These are phyloP conservation scores for Drosophila saltans DNA, from an alignment of 1,140 invertebrate genomes.

Conservation along the genomic window DNA sequence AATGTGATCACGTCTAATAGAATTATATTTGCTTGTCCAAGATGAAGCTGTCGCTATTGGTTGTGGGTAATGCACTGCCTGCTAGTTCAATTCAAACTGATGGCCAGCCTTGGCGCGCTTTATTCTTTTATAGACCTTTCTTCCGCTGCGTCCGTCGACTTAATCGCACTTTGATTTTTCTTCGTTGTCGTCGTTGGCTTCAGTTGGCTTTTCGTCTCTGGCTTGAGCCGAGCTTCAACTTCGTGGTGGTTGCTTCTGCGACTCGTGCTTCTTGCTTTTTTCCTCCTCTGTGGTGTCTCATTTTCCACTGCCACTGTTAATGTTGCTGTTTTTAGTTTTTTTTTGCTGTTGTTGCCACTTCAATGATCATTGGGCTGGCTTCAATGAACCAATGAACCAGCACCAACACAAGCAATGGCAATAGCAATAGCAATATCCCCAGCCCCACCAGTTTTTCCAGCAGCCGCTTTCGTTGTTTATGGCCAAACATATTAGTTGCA, in stretches of 20 bases:
- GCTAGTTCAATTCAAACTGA: slow-evolving; percentile 75
- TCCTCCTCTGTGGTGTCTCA: slow-evolving; percentile 14
- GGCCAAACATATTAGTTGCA: slow-evolving; percentile 74
- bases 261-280: slow-evolving; percentile 16
- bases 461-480: slow-evolving; percentile 75
- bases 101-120: slow-evolving; percentile 67
- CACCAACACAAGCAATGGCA: neutral
- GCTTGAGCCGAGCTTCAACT: slow-evolving; percentile 23
- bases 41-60: neutral
- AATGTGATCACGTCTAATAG: slow-evolving; percentile 1
- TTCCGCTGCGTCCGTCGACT: slow-evolving; percentile 45
- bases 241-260: slow-evolving; percentile 25
- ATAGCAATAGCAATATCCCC: neutral
- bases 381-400: slow-evolving; percentile 50
- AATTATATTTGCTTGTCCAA: too few species aligned
- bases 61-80: slow-evolving; percentile 44
- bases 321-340: slow-evolving; percentile 1
- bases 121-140: slow-evolving; percentile 82
- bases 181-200: slow-evolving; percentile 28
- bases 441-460: slow-evolving; percentile 36
- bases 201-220: slow-evolving; percentile 6
- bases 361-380: slow-evolving; percentile 41
- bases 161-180: slow-evolving; percentile 78
- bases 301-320: slow-evolving; percentile 12
- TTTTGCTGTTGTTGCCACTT: slow-evolving; percentile 2